These are phyloP conservation scores for Labeo rohita DNA, from an alignment of 2,113 vertebrate species.

Conservation along the genomic window DNA sequence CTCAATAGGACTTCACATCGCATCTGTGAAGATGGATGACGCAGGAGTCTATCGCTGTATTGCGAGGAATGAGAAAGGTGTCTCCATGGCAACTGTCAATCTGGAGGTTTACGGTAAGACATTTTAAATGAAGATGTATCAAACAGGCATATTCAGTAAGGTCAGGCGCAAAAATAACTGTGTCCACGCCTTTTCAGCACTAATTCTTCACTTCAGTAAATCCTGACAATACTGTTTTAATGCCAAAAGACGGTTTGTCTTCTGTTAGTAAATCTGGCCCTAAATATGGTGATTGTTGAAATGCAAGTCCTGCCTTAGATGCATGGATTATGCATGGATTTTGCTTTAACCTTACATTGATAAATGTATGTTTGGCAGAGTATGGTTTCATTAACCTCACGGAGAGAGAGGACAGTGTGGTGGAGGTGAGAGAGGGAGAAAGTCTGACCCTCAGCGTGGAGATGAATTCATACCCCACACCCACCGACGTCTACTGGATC, in stretches of 20 bases:
- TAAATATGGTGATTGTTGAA: not conserved
- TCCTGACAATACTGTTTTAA: no score
- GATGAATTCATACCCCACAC: conserved; percentile 87
- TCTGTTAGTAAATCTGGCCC: no score
- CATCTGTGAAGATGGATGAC: conserved; percentile 81
- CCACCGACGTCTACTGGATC: conserved; percentile 79
- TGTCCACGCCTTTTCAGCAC: no score
- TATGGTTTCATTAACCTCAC: conserved; percentile 86
- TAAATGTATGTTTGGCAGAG: conserved; percentile 71
- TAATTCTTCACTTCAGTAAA: no score
- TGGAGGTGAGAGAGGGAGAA: conserved; percentile 87
- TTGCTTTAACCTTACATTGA: not conserved
- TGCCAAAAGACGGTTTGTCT: no score
- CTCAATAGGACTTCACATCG: conserved; percentile 73
- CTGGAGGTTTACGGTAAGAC: conserved; percentile 87
- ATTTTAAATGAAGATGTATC: not conserved
- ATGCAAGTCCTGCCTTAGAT: not conserved
- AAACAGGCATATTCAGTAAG: not conserved
- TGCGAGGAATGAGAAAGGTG: conserved; percentile 84
- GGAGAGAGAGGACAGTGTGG: conserved; percentile 75
- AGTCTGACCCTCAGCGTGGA: conserved; percentile 85
- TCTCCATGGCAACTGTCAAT: conserved; percentile 76
- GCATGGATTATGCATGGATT: not conserved
- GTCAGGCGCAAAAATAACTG: no score
- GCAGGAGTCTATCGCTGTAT: conserved; percentile 88